phyloP scores from a whole-genome alignment of 1,140 invertebrate genomes.

The Campoletis sonorensis region DNA sequence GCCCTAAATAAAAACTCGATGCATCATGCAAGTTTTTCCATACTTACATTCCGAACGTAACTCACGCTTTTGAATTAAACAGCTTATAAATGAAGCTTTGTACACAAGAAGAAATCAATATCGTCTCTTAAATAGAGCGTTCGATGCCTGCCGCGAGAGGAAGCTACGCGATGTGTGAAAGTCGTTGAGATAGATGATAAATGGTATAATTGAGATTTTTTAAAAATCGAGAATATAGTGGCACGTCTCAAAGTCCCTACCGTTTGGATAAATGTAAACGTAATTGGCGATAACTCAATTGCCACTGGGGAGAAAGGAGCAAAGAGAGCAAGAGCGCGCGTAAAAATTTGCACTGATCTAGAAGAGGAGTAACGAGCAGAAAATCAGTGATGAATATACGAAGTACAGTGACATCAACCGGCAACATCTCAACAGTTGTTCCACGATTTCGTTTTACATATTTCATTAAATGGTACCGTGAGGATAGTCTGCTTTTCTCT shows the following conservation, averaged over 20 bases:
- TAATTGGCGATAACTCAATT: conserved; percentile 46
- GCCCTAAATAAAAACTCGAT: too few relatives aligned
- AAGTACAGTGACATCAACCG: not conserved
- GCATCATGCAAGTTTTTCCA: too few relatives aligned
- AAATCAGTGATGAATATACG: not conserved
- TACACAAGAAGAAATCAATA: too few relatives aligned
- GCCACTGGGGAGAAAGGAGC: not conserved
- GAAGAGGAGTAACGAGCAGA: not conserved
- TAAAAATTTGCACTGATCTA: not conserved
- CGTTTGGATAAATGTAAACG: conserved; percentile 37
- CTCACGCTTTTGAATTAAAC: too few relatives aligned
- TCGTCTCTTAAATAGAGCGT: too few relatives aligned
- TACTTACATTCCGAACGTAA: too few relatives aligned
- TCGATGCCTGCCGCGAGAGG: too few relatives aligned
- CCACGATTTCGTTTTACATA: conserved; percentile 44
- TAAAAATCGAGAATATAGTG: not conserved
- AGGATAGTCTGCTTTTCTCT: not conserved
- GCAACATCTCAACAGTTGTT: conserved; percentile 22
- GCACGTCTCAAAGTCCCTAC: not conserved
- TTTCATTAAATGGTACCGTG: conserved; percentile 43
- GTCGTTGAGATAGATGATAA: not conserved
- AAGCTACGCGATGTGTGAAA: too few relatives aligned
- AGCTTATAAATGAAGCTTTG: too few relatives aligned
- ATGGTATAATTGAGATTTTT: not conserved
- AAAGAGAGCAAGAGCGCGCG: not conserved